Evolutionary conservation across 2,888 invertebrate species (phyloP), one percentile per base, ranked within the genome.

Genomic region (Coleophora flavipennella): DNA sequence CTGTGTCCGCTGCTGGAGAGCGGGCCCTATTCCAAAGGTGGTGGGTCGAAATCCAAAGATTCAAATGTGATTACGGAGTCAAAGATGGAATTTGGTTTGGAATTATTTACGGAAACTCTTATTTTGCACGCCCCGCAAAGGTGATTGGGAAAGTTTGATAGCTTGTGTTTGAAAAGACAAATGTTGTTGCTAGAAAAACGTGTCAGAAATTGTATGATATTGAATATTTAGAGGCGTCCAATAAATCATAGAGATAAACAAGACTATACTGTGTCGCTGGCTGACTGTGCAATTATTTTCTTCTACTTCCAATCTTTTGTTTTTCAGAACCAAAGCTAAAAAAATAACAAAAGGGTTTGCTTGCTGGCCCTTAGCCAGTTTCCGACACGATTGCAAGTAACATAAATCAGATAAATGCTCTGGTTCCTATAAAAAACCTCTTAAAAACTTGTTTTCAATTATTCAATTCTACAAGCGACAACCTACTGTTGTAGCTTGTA

Each of bases 61-160:
- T 39, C 31, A 41, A 45, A 56, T 56, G 50, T 59, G 67, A 73
- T 77, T 72, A 67, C 67, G 51, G 58, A 76, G 75, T 77, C 77
- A 79, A 73, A 79, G 69, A 79, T 79, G 71, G 74, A 78, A 75
- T 73, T 74, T 61, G 62, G 64, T 66, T 69, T 67, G 67, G 69
- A 74, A 75, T 81, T 78, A 78, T 81, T 78, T 76, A 69, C 70
- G 64, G 64, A 67, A 74, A 65, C 58, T 68, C 67, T 72, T 75
- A 73, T 74, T 77, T 72, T 63, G 70, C 67, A 61, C 59, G 64
- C 60, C 46, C 51, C 54, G 66, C 69, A 62, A 71, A 67, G 67
- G 60, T 53, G 73, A 81, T 81, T 77, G 76, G 59, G 62, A 76
- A 83, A 83, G 78, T 81, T 81, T 77, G 69, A 73, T 76, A 72